Evolutionary conservation across 2,888 invertebrate species (phyloP).

Genomic region (Eupelmus urozonus): DNA sequence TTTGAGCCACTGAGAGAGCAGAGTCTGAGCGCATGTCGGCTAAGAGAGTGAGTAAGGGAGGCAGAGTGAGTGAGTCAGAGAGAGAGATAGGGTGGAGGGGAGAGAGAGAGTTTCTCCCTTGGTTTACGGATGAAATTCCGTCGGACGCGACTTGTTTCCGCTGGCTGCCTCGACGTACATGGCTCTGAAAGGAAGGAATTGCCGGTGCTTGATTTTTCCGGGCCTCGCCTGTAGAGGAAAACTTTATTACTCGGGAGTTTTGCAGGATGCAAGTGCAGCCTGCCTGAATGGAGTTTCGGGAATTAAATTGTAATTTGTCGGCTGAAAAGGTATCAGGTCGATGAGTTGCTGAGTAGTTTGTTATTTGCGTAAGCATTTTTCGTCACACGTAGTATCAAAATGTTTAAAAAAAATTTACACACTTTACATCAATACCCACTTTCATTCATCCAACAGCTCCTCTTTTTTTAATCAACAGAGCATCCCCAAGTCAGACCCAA

Average conservation of each 20-base stretch:
- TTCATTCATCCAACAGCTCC: too few species aligned
- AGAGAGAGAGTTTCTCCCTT: conserved; percentile 11
- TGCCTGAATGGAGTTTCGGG: too few species aligned
- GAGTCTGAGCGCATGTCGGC: not conserved
- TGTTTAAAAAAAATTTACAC: too few species aligned
- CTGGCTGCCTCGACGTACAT: not conserved
- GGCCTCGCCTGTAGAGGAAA: not conserved
- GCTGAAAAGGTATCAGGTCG: too few species aligned
- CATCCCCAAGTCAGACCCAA: not conserved
- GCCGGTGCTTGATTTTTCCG: too few species aligned
- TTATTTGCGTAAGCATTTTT: too few species aligned
- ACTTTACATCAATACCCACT: too few species aligned
- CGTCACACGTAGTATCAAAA: too few species aligned
- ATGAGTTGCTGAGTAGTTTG: too few species aligned
- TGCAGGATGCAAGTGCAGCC: too few species aligned
- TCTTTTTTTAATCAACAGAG: not conserved
- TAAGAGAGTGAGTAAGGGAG: not conserved
- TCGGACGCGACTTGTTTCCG: conserved; percentile 19
- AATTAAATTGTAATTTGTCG: not conserved
- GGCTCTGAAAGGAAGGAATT: not conserved
- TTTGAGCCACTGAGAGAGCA: conserved; percentile 29
- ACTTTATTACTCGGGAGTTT: not conserved
- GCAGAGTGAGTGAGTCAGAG: not conserved
- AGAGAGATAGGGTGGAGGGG: not conserved
- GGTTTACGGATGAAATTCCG: conserved; percentile 46